Conservation (phyloP, 2,113 vertebrate species). For the Dicrurus megarhynchus region DNA sequence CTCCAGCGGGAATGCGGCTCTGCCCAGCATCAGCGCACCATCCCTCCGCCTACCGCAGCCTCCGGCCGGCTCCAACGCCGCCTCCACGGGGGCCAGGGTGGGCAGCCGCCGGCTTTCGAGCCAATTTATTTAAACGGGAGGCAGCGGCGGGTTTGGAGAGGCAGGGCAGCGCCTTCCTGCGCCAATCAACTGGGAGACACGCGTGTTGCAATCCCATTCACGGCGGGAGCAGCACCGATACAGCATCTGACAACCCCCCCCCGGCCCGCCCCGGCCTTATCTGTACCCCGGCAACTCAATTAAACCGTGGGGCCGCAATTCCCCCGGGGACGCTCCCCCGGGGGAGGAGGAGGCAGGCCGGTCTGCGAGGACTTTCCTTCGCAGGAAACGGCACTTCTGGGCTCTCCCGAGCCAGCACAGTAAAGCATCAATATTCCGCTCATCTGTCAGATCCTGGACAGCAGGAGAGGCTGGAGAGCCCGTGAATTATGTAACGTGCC, state of each 20-base stretch:
- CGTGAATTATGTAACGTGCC: neutral
- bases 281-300: neutral
- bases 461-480: neutral
- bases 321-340: neutral
- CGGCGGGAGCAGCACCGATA: conserved; percentile 32
- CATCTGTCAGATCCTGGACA: conserved; percentile 7
- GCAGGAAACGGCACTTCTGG: neutral
- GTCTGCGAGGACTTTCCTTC: neutral
- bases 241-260: neutral
- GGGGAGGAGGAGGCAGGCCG: neutral
- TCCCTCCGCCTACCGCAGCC: conserved; percentile 18
- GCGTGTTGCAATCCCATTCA: conserved; percentile 5
- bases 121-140: conserved; percentile 56
- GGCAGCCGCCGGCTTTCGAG: conserved; percentile 11
- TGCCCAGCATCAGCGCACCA: conserved; percentile 64
- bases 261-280: neutral
- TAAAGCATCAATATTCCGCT: neutral
- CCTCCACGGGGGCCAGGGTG: conserved; percentile 9
- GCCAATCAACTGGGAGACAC: conserved; percentile 35
- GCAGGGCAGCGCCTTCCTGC: conserved; percentile 39
- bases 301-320: neutral
- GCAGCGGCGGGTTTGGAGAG: conserved; percentile 19
- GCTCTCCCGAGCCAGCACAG: neutral
- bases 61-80: neutral
- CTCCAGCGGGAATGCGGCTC: conserved; percentile 65